Percentiles rank a stretch among this genome's conserved stretches.
Conservation (phyloP, 1,140 invertebrate species). For the Drosophila repletoides region DNA sequence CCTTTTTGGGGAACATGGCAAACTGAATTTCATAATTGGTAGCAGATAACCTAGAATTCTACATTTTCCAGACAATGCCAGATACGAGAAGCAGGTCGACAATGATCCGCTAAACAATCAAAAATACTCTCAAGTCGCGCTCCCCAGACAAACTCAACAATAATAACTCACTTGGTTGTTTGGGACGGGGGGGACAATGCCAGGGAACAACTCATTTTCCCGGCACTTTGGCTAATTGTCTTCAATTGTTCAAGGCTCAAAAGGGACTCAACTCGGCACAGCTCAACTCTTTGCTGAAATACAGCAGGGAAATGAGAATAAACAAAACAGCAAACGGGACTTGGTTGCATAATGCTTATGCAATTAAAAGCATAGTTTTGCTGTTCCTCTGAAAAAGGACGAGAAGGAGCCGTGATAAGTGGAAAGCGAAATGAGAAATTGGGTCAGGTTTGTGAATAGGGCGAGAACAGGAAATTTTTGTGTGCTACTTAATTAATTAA, state of each 20-base stretch:
- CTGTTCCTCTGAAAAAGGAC: slow-evolving; percentile 46
- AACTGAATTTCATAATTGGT: slow-evolving; percentile 3
- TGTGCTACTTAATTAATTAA: slow-evolving; percentile 41
- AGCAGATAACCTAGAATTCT: slow-evolving; percentile 26
- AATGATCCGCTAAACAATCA: slow-evolving; percentile 18
- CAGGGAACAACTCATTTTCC: slow-evolving; percentile 40
- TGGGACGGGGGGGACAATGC: not conserved
- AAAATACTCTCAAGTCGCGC: not conserved
- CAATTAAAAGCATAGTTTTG: slow-evolving; percentile 69
- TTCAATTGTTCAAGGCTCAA: slow-evolving; percentile 51
- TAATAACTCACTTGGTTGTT: not conserved
- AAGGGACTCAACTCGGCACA: slow-evolving; percentile 27
- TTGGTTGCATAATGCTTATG: slow-evolving; percentile 73
- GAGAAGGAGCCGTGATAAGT: slow-evolving; percentile 50
- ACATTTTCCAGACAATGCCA: slow-evolving; percentile 5
- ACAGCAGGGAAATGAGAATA: slow-evolving; percentile 23
- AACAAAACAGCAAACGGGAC: slow-evolving; percentile 53
- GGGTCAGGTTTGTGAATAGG: slow-evolving; percentile 45
- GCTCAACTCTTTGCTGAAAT: slow-evolving; percentile 36
- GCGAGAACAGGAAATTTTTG: slow-evolving; percentile 40
- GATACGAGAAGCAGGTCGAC: slow-evolving; percentile 18
- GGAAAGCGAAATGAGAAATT: slow-evolving; percentile 55
- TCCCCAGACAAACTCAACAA: not conserved
- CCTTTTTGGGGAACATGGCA: too few relatives aligned
- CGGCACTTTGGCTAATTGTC: slow-evolving; percentile 73